Evolutionary conservation across 2,888 invertebrate species (phyloP).

Genomic region (Amiota mariae): DNA sequence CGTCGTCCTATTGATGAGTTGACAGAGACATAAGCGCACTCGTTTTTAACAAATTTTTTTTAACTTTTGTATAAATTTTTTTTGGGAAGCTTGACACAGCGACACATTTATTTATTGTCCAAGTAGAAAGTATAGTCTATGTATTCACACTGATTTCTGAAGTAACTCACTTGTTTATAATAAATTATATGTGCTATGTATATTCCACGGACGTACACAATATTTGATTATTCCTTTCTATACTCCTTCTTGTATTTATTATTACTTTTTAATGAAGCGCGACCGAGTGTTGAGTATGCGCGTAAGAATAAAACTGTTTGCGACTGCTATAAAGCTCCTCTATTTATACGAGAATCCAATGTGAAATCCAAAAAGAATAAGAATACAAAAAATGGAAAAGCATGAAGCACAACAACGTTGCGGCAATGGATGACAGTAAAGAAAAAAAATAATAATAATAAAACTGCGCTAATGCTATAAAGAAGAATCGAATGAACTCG

Average conservation of each 20-base stretch:
- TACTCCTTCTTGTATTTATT: constrained; percentile 18
- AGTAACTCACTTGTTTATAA: constrained; percentile 4
- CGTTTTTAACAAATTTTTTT: too few relatives aligned
- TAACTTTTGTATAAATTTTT: not conserved
- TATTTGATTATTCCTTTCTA: constrained; percentile 14
- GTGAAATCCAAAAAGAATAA: constrained; percentile 45
- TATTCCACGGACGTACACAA: constrained; percentile 35
- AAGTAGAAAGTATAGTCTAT: constrained; percentile 45
- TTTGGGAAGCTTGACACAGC: constrained; percentile 9
- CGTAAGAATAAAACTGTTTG: constrained; percentile 62
- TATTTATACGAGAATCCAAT: constrained; percentile 59
- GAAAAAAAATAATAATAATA: constrained; percentile 30
- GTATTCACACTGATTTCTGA: constrained; percentile 44
- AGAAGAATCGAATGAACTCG: not conserved
- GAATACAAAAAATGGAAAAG: constrained; percentile 43
- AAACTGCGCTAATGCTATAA: constrained; percentile 27
- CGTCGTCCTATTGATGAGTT: too few relatives aligned
- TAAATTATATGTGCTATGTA: not conserved
- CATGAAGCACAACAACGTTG: constrained; percentile 14
- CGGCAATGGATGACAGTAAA: not conserved
- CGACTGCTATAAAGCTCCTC: constrained; percentile 51
- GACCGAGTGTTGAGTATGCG: constrained; percentile 52
- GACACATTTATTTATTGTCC: constrained; percentile 19
- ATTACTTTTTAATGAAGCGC: constrained; percentile 27
- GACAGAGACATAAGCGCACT: too few relatives aligned